These are phyloP conservation scores for Acanthosepion lycidas DNA, from an alignment of 2,888 invertebrate species.

Conservation along the genomic window DNA sequence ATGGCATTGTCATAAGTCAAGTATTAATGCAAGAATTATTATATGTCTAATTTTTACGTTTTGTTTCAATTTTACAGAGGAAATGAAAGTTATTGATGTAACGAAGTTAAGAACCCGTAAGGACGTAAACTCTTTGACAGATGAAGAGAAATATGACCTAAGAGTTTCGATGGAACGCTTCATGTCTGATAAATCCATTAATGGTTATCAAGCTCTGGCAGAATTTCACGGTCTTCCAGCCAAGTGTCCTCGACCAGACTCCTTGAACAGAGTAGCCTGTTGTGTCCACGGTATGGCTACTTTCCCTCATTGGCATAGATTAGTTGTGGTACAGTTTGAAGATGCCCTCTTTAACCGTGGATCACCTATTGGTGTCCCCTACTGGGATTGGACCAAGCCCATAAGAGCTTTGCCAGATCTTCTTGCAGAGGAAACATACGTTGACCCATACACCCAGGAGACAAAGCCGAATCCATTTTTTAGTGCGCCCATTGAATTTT, in stretches of 20 bases:
- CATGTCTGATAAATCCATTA: slow-evolving; percentile 53
- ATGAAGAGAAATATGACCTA: slow-evolving; percentile 53
- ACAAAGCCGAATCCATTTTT: slow-evolving; percentile 49
- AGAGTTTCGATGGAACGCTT: slow-evolving; percentile 53
- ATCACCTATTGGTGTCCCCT: slow-evolving; percentile 54
- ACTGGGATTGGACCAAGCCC: slow-evolving; percentile 57
- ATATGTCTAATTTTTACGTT: not conserved
- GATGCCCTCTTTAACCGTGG: slow-evolving; percentile 55
- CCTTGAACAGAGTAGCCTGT: slow-evolving; percentile 52
- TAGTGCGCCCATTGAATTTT: slow-evolving; percentile 24
- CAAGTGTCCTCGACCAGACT: slow-evolving; percentile 53
- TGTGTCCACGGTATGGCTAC: slow-evolving; percentile 55
- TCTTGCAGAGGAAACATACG: slow-evolving; percentile 48
- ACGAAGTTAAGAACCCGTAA: slow-evolving; percentile 51
- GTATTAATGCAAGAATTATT: too few species aligned
- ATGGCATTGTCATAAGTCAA: too few species aligned
- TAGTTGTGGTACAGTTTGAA: slow-evolving; percentile 55
- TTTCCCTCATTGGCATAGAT: slow-evolving; percentile 57
- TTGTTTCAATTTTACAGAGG: slow-evolving; percentile 48
- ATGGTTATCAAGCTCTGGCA: slow-evolving; percentile 55
- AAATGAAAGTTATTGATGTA: slow-evolving; percentile 43
- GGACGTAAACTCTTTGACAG: slow-evolving; percentile 52
- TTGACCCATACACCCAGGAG: slow-evolving; percentile 48
- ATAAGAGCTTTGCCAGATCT: slow-evolving; percentile 48
- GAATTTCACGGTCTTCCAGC: slow-evolving; percentile 57